Evolutionary conservation across 2,113 vertebrate genomes (phyloP), one percentile per base, ranked within the genome.

Genomic region (Terrapene triunguis): DNA sequence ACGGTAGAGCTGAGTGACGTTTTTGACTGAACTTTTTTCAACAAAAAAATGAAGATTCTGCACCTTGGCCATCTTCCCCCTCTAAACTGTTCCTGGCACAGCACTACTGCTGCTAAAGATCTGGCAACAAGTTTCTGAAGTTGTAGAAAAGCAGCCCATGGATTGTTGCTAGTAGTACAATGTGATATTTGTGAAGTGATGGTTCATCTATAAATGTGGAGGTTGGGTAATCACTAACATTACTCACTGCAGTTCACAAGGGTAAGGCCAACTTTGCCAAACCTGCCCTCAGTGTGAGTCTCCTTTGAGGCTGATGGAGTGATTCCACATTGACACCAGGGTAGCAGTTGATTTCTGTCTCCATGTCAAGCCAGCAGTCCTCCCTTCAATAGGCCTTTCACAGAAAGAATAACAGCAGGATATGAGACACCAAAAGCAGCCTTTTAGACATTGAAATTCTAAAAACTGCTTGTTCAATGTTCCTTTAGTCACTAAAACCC

Each of bases 101-200:
- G 21, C 47, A 14, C 2, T 19, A 27, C 10, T 87, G 51, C 47
- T 42, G 35, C 62, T 53, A 29, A 6, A 48, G 87, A 27, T 27
- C 47, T 65, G 80, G 14, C 27, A n/a, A 4, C 55, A 42, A 10
- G 8, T 89, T 76, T 74, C 51, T 53, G 88, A 72, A 42, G 25
- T 42, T 2, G 0, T 47, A 14, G 35, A 48, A 82, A 47, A 88
- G 35, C 14, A 76, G 87, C 2, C 50, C 1, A 0, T 38, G 55
- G 48, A 44, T 76, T 76, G 29, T 0, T 1, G 74, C 42, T 87
- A 69, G 80, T 87, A 69, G 74, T n/a, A 32, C 1, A 0, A 50
- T 0, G 0, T 25, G 8, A 35, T 54, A 10, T 6, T 21, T 69
- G 6, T 1, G 1, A 13, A 38, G 84, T 80, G 35, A 12, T 88